Evolutionary conservation across 92 coral and sea anemone genomes (phyloP).

Genomic region (Diadumene lineata): DNA sequence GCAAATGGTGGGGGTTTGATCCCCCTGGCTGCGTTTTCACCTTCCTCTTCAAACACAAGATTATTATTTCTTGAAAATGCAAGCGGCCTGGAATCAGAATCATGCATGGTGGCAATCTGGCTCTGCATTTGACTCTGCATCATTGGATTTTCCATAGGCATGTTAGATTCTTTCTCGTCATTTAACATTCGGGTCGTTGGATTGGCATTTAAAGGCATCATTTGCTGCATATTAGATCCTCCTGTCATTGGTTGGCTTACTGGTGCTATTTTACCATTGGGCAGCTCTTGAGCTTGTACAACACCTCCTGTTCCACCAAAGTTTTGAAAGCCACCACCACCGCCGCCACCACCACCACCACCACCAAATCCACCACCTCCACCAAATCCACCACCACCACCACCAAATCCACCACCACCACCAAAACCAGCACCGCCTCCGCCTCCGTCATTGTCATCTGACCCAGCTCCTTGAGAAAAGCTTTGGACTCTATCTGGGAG

Average conservation of each 20-base stretch:
- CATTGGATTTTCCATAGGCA: neutral
- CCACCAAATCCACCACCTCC: neutral
- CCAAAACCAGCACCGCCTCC: neutral
- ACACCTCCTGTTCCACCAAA: conserved; percentile 16
- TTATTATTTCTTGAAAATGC: conserved; percentile 12
- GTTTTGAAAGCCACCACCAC: conserved; percentile 3
- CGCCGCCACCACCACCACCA: conserved; percentile 2
- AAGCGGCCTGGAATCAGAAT: conserved; percentile 8
- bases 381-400: neutral
- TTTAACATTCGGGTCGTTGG: conserved; percentile 40
- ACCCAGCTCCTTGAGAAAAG: neutral
- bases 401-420: neutral
- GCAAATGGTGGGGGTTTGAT: conserved; percentile 47
- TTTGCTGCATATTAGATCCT: conserved; percentile 5
- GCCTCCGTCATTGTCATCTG: too few species aligned
- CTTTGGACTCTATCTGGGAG: neutral
- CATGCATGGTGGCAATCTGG: neutral
- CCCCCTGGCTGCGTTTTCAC: conserved; percentile 65
- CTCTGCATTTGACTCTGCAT: conserved; percentile 1
- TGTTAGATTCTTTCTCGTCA: neutral
- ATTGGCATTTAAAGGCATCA: conserved; percentile 17
- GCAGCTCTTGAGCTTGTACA: conserved; percentile 43
- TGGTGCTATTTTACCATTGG: conserved; percentile 45
- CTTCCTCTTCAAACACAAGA: conserved; percentile 58
- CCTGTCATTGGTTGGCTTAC: conserved; percentile 4